phyloP scores from a whole-genome alignment of 2,797 vertebrate species.

The Cheirogaleus major region DNA sequence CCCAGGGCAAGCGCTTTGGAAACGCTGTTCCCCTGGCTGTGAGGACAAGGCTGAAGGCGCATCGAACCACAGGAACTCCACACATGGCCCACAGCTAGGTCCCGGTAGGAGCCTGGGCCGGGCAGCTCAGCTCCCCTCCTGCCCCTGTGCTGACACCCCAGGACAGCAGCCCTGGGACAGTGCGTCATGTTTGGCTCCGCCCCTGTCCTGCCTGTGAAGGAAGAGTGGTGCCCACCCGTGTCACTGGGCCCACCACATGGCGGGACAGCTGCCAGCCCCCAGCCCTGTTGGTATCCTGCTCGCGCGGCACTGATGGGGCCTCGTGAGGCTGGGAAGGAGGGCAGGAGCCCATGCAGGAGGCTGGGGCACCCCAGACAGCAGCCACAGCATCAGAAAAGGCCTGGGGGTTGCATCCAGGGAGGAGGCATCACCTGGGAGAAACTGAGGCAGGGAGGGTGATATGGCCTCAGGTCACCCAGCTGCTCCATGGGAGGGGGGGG shows the following conservation, averaged over 20 bases:
- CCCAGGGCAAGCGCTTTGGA: background rate
- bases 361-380: background rate
- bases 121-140: background rate
- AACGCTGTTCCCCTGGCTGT: background rate
- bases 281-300: background rate
- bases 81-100: fast-evolving
- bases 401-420: background rate
- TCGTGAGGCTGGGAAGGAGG: background rate
- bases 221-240: background rate
- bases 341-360: background rate
- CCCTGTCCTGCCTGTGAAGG: background rate
- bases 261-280: background rate
- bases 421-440: background rate
- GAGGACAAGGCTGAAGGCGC: background rate
- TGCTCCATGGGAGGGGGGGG: background rate
- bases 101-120: background rate
- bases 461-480: fast-evolving
- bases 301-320: background rate
- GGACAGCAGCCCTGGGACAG: background rate
- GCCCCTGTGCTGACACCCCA: background rate
- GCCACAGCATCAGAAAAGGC: background rate
- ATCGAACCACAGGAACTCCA: background rate
- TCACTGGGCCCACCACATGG: background rate
- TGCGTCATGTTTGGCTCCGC: background rate
- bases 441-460: background rate